Conservation (phyloP, 1,140 invertebrate species). For the Caenorhabditis tropicalis region DNA sequence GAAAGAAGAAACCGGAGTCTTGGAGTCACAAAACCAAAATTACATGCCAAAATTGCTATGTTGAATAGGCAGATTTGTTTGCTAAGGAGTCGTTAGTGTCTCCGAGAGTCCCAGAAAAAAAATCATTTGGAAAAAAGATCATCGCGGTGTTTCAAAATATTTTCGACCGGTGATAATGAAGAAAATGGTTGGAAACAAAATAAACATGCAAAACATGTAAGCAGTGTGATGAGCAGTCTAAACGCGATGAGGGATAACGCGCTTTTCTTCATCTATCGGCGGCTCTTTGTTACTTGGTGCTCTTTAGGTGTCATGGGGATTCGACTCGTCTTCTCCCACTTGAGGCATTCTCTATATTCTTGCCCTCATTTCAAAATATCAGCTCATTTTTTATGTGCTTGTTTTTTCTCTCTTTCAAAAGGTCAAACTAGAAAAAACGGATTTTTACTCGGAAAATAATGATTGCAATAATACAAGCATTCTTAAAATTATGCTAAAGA, state of each 20-base stretch:
- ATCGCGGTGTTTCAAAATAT: neutral
- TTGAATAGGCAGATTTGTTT: constrained; percentile 24
- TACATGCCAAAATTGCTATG: constrained; percentile 32
- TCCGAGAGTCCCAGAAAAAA: neutral
- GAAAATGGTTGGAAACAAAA: neutral
- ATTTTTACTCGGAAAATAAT: neutral
- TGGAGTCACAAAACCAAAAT: constrained; percentile 28
- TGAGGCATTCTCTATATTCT: constrained; percentile 5
- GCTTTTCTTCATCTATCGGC: constrained; percentile 39
- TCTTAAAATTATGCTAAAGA: no score
- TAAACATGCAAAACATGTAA: constrained; percentile 21
- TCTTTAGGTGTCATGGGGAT: constrained; percentile 41
- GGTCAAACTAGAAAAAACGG: neutral
- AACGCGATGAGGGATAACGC: constrained; percentile 30
- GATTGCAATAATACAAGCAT: no score
- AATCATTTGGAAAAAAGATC: neutral
- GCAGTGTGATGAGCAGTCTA: constrained; percentile 36
- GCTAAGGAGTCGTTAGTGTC: neutral
- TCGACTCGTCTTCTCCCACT: constrained; percentile 18
- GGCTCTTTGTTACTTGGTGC: constrained; percentile 42
- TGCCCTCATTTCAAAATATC: constrained; percentile 38
- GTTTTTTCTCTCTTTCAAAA: neutral
- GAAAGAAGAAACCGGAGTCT: neutral
- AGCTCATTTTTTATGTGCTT: constrained; percentile 16
- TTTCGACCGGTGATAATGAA: neutral